Evolutionary conservation across 2,797 vertebrate genomes (phyloP), one percentile per base, ranked within the genome.

Genomic region (Buceros bicornis): DNA sequence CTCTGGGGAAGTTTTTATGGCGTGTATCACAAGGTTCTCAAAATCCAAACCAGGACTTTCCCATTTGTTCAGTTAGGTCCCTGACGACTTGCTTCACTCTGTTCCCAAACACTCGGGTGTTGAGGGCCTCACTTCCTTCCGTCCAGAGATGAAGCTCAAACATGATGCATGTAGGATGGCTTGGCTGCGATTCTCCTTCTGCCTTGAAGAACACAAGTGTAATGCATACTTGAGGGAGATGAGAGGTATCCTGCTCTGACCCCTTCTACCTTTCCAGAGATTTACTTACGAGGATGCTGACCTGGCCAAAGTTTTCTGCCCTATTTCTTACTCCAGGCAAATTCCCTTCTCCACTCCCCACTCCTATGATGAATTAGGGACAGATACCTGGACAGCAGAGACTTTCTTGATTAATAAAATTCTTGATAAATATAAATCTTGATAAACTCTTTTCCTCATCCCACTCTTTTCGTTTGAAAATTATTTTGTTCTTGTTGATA

Each of bases 41-140:
- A 95, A 96, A 96, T 87, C 74, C 67, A 89, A 95, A 94, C 88
- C 88, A 96, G 90, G 72, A 91, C 61, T 87, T 62, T 86, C 19
- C 77, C 37, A 6, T 87, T 64, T 42, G n/a, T 73, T 73, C 73
- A 90, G 28, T 70, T 66, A 51, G 8, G 28, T 81, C 57, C 61
- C 69, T 8, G 4, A 25, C 50, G 48, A 21, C 48, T 96, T 90
- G 72, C 48, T 40, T 78, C 45, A 82, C 65, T 76, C 51, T 79
- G 6, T 70, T 82, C 29, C 58, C 45, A 84, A 92, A 25, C 40
- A 53, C 17, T 57, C 92, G 12, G 42, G 58, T 21, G 24, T 73
- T 64, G 40, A 77, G 35, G 21, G 20, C 25, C 37, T 37, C 28
- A n/a, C 29, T 82, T 94, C 21, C 28, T 67, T 88, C 35, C 56